A percentile compares a stretch with the other conserved stretches of the same genome.
These are phyloP conservation scores for Caenorhabditis wallacei DNA, from an alignment of 2,888 invertebrate species.

Conservation along the genomic window DNA sequence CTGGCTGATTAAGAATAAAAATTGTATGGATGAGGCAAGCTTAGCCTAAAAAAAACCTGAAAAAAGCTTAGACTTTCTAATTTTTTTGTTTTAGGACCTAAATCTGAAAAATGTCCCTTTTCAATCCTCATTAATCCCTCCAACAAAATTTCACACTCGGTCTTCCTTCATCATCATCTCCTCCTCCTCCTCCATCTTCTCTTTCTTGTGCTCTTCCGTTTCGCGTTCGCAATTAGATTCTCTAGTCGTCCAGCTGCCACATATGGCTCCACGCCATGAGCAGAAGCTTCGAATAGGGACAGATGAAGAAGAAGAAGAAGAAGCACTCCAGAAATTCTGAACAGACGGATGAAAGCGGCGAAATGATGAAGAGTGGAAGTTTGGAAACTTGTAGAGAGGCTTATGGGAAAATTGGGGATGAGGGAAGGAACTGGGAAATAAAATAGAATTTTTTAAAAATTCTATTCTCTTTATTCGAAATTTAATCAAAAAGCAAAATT, in stretches of 20 bases:
- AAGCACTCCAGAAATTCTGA: slow-evolving; percentile 27
- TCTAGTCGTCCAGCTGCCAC: slow-evolving; percentile 10
- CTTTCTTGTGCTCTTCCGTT: slow-evolving; percentile 2
- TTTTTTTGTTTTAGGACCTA: too few species aligned
- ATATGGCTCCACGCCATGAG: slow-evolving; percentile 22
- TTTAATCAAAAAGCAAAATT: too few species aligned
- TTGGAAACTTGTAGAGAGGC: not conserved
- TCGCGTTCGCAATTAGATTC: slow-evolving; percentile 33
- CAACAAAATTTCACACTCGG: slow-evolving; percentile 7
- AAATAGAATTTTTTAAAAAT: too few species aligned
- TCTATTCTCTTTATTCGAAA: too few species aligned
- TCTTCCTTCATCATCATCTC: not conserved
- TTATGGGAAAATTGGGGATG: not conserved
- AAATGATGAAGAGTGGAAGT: slow-evolving; percentile 15
- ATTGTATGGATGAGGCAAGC: too few species aligned
- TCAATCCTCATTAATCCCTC: not conserved
- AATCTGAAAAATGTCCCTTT: too few species aligned
- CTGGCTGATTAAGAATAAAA: too few species aligned
- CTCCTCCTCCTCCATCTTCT: not conserved
- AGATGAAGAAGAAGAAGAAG: slow-evolving; percentile 8
- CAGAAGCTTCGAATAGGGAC: not conserved
- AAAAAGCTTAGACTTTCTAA: too few species aligned
- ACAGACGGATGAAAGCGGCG: not conserved
- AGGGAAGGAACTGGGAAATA: not conserved
- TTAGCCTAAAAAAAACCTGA: too few species aligned